Percentiles rank a stretch among this genome's conserved stretches.
Conservation (phyloP, 2,797 vertebrate genomes). For the Aldrovandia affinis region DNA sequence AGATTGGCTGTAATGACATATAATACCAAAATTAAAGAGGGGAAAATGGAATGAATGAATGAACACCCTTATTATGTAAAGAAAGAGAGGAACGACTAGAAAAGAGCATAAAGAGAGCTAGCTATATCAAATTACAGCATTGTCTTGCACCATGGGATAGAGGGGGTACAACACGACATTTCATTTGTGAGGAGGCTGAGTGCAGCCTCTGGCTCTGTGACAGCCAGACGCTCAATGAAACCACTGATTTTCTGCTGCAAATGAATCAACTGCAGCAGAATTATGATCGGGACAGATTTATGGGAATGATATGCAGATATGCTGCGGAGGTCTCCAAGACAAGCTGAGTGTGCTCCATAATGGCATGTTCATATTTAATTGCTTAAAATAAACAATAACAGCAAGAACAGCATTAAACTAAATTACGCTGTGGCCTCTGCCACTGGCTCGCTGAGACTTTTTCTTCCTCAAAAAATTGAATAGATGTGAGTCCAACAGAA, state of each 20-base stretch:
- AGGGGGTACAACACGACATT: slow-evolving; percentile 39
- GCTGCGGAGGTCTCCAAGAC: slow-evolving; percentile 32
- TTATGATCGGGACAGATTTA: slow-evolving; percentile 65
- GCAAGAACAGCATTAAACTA: not conserved
- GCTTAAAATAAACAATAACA: slow-evolving; percentile 45
- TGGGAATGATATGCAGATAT: slow-evolving; percentile 47
- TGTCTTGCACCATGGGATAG: slow-evolving; percentile 49
- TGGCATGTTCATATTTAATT: slow-evolving; percentile 45
- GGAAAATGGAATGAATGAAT: slow-evolving; percentile 67
- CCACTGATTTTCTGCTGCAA: slow-evolving; percentile 49
- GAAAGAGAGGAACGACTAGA: slow-evolving; percentile 47
- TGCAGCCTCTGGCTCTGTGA: slow-evolving; percentile 51
- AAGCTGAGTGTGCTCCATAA: not conserved
- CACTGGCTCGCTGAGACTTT: slow-evolving; percentile 13
- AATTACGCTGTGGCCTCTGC: not conserved
- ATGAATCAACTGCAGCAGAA: slow-evolving; percentile 63
- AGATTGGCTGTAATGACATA: slow-evolving; percentile 63
- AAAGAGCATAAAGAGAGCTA: slow-evolving; percentile 45
- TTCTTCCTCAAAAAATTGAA: not conserved
- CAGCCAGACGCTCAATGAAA: slow-evolving; percentile 53
- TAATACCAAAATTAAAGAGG: slow-evolving; percentile 71
- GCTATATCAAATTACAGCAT: slow-evolving; percentile 63
- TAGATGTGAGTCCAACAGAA: too few species aligned
- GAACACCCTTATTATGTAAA: slow-evolving; percentile 50
- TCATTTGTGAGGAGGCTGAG: slow-evolving; percentile 62